Base-by-base conservation (phyloP, 2,113 vertebrate genomes). In the Odontesthes bonariensis region DNA sequence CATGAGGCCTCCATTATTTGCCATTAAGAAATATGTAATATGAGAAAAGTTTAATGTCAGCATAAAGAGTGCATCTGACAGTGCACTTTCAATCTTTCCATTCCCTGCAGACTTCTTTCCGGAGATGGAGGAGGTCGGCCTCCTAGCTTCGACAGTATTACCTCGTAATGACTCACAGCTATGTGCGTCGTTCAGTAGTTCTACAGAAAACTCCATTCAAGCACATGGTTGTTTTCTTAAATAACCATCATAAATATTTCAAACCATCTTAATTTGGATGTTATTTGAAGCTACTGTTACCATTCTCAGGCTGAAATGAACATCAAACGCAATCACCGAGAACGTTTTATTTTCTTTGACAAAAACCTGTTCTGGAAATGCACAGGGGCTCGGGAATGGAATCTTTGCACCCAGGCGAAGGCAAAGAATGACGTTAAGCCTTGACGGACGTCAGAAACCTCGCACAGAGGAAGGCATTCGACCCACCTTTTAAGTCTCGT, bases 381-480 rank as follows among this genome's bases (percentile, higher is more conserved):
- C 32, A 46, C 17, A 51, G 12, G 7, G 56, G 61, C 6, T 66
- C 7, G 16, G 52, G 61, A 59, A 5, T 56, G 38, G 5, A 63
- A 57, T 75, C 54, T 55, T 27, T 19, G 12, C 16, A 1, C 52
- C 9, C 53, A 49, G 40, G 13, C 22, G 27, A 5, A 5, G 31
- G 35, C 42, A 10, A 27, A 71, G 46, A 77, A 31, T 56, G 60
- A 78, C 53, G 60, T 58, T 60, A 32, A 73, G 55, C 59, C 46
- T 23, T 69, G 79, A 85, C 81, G 88, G 67, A 76, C 84, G 85
- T 81, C 82, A 83, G 64, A 81, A 10, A 65, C 77, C 61, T 64
- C 51, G 46, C 22, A 51, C 63, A 77, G 66, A 85, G 58, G 55
- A 84, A 75, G 73, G 76, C 46, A 76, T 85, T 84, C 66, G 79